phyloP scores from a whole-genome alignment of 2,888 invertebrate species.

The Hirtodrosophila trivittata region DNA sequence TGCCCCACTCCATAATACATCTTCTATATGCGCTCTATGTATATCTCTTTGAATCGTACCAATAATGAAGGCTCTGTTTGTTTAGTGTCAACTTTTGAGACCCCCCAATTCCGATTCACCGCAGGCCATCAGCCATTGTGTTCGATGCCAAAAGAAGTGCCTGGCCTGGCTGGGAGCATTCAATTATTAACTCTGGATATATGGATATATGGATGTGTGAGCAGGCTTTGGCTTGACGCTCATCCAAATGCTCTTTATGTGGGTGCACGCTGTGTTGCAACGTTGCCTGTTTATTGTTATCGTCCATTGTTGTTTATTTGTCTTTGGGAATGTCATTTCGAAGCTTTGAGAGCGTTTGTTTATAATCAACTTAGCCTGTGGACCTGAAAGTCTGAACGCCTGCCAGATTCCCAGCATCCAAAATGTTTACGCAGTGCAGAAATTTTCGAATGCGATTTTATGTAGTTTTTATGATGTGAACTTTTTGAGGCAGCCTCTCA shows the following conservation, averaged over 20 bases:
- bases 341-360: slow-evolving; percentile 50
- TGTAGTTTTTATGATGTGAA: slow-evolving; percentile 40
- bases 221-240: not conserved
- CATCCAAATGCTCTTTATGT: slow-evolving; percentile 4
- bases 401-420: not conserved
- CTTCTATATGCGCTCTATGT: no score
- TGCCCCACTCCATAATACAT: no score
- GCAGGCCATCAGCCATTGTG: no score
- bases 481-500: not conserved
- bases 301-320: slow-evolving; percentile 55
- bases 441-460: slow-evolving; percentile 17
- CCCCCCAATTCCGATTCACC: not conserved
- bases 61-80: slow-evolving; percentile 43
- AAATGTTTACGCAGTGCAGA: slow-evolving; percentile 50
- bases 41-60: no score
- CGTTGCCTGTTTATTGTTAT: slow-evolving; percentile 48
- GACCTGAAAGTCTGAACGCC: slow-evolving; percentile 28
- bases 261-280: slow-evolving; percentile 28
- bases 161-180: slow-evolving; percentile 8
- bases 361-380: slow-evolving; percentile 41
- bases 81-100: slow-evolving; percentile 40
- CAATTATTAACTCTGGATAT: slow-evolving; percentile 8
- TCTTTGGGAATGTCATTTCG: slow-evolving; percentile 43
- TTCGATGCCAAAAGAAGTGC: slow-evolving; percentile 10
- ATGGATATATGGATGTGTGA: no score